Evolutionary conservation across 2,888 invertebrate species (phyloP), one percentile per base, ranked within the genome.

Genomic region (Notodonta dromedarius): DNA sequence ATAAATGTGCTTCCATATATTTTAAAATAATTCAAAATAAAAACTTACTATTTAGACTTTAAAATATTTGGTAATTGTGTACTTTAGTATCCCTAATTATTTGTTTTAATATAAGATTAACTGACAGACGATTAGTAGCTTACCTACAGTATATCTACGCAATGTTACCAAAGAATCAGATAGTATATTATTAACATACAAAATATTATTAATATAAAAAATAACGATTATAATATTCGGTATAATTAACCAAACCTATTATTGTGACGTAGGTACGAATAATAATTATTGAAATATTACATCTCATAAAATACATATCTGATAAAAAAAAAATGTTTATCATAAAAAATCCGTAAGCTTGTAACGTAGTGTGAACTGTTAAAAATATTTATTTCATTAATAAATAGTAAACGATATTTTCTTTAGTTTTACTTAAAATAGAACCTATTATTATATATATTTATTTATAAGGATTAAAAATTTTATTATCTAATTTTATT

Each of bases 1-100:
- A 66, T 74, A 62, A 73, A 74, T 71, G 80, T 78, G 79, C 79
- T 80, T 80, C 78, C 78, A 77, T 62, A 60, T 71, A 70, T 69
- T 64, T 66, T 54, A 63, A 68, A 59, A 59, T 56, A 57, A 59
- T 54, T 24, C 58, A 57, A 55, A 2, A 68, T 57, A 61, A 60
- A 51, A 32, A 60, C 63, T 61, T 58, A 61, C 64, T 48, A 52
- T 59, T 67, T 64, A 66, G 65, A 14, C 40, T 60, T 61, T 59
- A 61, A 58, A 56, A 56, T 24, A n/a, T 39, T 55, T 40, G 14
- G 40, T 9, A 52, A 13, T 52, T 9, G 52, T 54, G 44, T 63
- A 64, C 56, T 67, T 63, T 66, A 54, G n/a, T 56, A 60, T 53
- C 58, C 14, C 56, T 55, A 14, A 56, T 58, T 56, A 58, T 7